Evolutionary conservation across 2,888 invertebrate genomes (phyloP), one percentile per base, ranked within the genome.

Genomic region (Listrodromus nycthemerus): DNA sequence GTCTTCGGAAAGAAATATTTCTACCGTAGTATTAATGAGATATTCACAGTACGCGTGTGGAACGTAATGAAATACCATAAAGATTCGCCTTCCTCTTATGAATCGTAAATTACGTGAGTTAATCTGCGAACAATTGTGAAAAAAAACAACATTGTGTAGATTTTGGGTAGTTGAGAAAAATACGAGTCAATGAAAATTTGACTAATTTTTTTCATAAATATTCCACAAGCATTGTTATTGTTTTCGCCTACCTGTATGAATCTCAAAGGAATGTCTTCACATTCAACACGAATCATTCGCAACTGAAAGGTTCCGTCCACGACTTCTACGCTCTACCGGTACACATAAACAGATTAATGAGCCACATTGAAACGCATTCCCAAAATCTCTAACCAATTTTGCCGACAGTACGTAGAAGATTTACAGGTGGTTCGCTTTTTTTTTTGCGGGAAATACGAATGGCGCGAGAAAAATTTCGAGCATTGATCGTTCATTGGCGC

Each of bases 181-280:
- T 1, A 24, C 45, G 24, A 66, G 58, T n/a, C 16, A 7, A 30
- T 61, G 61, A 27, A 30, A 16, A 16, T 30, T 61, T 45, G 16
- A 45, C 16, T n/a, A 24, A 16, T 61, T 30, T 61, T 21, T 30
- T 27, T 21, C 10, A n/a, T 6, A 3, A 61, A 2, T 2, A 10
- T 30, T 4, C 6, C 10, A 61, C 5, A 61, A 16, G 27, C 27
- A 27, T 55, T 61, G 61, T 30, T 33, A 21, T 65, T 65, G 55
- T 45, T 45, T 48, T 67, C 48, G 16, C 30, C 48, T 76, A 83
- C 80, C 83, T 83, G 80, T 83, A 37, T 76, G 80, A 76, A 80
- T 48, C 79, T 83, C 79, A 79, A 74, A 73, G 6, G 63, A 63
- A 65, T 70, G 81, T 76, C 48, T 48, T 70, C 70, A 70, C 41